Percentiles rank a stretch among this genome's conserved stretches.
Conservation (phyloP, 2,113 vertebrate species). For the Puffinus mauretanicus region DNA sequence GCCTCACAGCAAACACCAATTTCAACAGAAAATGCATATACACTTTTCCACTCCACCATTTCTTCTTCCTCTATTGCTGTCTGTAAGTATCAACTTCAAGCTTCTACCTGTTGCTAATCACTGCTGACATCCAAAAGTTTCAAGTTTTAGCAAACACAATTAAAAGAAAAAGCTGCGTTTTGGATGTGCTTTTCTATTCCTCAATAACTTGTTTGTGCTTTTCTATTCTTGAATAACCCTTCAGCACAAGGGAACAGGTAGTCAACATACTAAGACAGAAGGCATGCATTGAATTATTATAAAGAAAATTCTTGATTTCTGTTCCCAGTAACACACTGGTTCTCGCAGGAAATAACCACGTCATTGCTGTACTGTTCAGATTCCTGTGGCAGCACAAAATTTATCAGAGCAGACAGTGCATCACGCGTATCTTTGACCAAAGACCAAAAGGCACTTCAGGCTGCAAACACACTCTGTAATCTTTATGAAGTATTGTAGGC, state of each 20-base stretch:
- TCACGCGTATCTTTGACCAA: not conserved
- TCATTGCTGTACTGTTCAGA: not conserved
- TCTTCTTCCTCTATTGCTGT: not conserved
- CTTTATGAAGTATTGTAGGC: not conserved
- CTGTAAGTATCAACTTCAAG: not conserved
- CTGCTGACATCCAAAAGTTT: not conserved
- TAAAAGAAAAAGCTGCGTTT: not conserved
- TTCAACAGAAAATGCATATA: not conserved
- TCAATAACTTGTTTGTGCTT: not conserved
- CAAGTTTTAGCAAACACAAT: not conserved
- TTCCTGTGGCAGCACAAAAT: not conserved
- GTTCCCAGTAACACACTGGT: not conserved
- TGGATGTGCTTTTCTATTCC: not conserved
- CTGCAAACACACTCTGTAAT: not conserved
- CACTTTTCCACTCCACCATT: not conserved
- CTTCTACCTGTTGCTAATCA: not conserved
- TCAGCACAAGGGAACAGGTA: not conserved
- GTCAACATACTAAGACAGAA: not conserved
- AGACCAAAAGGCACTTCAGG: not conserved
- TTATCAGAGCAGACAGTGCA: not conserved
- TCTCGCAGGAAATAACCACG: not conserved
- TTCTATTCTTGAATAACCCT: not conserved
- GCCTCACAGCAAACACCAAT: not conserved
- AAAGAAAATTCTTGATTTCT: not conserved
- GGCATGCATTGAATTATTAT: not conserved